phyloP scores from a whole-genome alignment of 2,888 invertebrate genomes.

The Cheilosia urbana region DNA sequence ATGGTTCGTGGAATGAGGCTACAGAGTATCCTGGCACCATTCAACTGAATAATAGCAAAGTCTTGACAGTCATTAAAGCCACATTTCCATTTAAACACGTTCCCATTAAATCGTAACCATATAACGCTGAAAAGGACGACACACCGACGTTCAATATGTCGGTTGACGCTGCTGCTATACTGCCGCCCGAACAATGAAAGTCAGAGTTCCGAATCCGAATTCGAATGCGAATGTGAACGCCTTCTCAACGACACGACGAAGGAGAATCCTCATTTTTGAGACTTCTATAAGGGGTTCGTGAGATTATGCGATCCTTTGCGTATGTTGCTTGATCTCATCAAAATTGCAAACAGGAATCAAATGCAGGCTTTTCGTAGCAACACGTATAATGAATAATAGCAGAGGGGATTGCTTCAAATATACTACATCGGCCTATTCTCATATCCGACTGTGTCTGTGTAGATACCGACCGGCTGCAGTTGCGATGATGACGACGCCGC shows the following conservation, averaged over 20 bases:
- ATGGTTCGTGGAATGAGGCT: slow-evolving; percentile 17
- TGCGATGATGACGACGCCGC: neutral
- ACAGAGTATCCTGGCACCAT: slow-evolving; percentile 52
- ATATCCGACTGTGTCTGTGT: slow-evolving; percentile 12
- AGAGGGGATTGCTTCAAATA: slow-evolving; percentile 40
- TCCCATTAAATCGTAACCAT: slow-evolving; percentile 74
- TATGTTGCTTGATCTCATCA: slow-evolving; percentile 33
- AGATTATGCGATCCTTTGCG: slow-evolving; percentile 10
- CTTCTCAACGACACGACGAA: neutral
- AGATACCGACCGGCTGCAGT: neutral
- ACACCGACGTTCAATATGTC: slow-evolving; percentile 26
- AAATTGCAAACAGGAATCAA: slow-evolving; percentile 49
- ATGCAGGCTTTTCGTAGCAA: slow-evolving; percentile 27
- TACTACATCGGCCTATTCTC: slow-evolving; percentile 28
- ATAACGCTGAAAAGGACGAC: slow-evolving; percentile 20
- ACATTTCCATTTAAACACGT: slow-evolving; percentile 75
- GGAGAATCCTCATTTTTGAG: neutral
- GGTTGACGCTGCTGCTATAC: neutral
- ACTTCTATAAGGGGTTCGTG: neutral
- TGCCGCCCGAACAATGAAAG: slow-evolving; percentile 26
- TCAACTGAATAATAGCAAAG: slow-evolving; percentile 69
- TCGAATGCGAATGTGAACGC: neutral
- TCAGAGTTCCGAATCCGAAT: slow-evolving; percentile 25
- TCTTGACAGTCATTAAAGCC: slow-evolving; percentile 74
- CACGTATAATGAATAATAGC: slow-evolving; percentile 42